Percentiles rank a stretch among this genome's conserved stretches.
Evolutionary conservation across 2,888 invertebrate genomes (phyloP).

Genomic region (Lasioglossum pauxillum): DNA sequence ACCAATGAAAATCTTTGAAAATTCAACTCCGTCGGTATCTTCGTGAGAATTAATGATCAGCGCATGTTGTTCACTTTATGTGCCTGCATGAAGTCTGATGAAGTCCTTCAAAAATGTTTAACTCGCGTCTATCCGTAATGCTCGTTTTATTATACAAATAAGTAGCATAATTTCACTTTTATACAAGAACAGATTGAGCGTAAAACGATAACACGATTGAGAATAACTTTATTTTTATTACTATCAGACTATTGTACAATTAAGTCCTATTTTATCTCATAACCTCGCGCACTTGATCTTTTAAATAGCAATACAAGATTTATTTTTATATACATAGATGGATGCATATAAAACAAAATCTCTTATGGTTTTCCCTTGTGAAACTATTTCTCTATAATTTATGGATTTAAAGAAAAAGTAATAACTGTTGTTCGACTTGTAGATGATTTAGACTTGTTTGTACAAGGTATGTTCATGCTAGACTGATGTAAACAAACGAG

Average conservation of each 20-base stretch:
- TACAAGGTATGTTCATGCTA: constrained; percentile 33
- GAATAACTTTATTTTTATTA: constrained; percentile 10
- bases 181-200: background rate
- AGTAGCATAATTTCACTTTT: constrained; percentile 12
- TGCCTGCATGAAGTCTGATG: background rate
- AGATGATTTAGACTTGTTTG: constrained; percentile 18
- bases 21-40: background rate
- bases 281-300: constrained; percentile 26
- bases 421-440: background rate
- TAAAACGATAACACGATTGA: background rate
- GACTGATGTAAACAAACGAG: background rate
- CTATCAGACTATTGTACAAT: constrained; percentile 2
- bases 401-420: background rate
- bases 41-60: background rate
- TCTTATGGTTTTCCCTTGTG: background rate
- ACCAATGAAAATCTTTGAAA: constrained; percentile 1
- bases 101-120: constrained; percentile 4
- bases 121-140: background rate
- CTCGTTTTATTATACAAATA: background rate
- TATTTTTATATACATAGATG: background rate
- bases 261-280: constrained; percentile 1
- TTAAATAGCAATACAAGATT: background rate
- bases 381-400: background rate
- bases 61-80: background rate
- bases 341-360: background rate